phyloP scores from a whole-genome alignment of 2,888 invertebrate species.

The Pristionchus exspectatus region DNA sequence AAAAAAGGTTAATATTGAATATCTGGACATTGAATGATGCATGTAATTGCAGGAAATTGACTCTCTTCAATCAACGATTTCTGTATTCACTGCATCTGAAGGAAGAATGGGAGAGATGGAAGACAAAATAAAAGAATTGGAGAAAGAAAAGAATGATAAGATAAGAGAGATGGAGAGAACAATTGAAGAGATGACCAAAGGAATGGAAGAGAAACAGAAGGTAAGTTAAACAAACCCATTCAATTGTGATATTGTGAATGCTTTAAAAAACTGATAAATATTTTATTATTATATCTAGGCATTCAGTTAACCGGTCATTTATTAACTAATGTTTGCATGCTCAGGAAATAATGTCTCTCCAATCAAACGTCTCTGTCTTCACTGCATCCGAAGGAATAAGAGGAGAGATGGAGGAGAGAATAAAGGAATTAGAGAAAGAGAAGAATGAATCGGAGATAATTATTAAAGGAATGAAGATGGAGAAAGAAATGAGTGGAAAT shows the following conservation, averaged over 20 bases:
- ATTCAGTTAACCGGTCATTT: too few species aligned
- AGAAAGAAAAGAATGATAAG: neutral
- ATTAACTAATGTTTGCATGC: too few species aligned
- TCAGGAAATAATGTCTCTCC: neutral
- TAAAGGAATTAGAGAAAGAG: neutral
- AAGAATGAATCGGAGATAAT: neutral
- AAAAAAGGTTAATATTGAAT: too few species aligned
- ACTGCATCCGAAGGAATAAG: neutral
- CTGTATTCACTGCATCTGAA: neutral
- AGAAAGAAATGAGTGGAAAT: neutral
- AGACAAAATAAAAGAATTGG: neutral
- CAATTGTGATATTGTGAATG: too few species aligned
- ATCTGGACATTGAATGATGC: too few species aligned
- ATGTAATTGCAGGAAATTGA: neutral
- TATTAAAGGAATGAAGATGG: neutral
- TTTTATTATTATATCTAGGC: too few species aligned
- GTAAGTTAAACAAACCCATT: neutral
- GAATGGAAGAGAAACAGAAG: neutral
- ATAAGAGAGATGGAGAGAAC: neutral
- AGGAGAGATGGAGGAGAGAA: conserved; percentile 4
- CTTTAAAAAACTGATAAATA: too few species aligned
- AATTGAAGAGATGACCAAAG: neutral
- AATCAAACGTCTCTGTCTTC: neutral
- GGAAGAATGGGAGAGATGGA: conserved; percentile 33
- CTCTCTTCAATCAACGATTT: neutral